Evolutionary conservation across 2,797 vertebrate species (phyloP), one percentile per base, ranked within the genome.

Genomic region (Takifugu rubripes): DNA sequence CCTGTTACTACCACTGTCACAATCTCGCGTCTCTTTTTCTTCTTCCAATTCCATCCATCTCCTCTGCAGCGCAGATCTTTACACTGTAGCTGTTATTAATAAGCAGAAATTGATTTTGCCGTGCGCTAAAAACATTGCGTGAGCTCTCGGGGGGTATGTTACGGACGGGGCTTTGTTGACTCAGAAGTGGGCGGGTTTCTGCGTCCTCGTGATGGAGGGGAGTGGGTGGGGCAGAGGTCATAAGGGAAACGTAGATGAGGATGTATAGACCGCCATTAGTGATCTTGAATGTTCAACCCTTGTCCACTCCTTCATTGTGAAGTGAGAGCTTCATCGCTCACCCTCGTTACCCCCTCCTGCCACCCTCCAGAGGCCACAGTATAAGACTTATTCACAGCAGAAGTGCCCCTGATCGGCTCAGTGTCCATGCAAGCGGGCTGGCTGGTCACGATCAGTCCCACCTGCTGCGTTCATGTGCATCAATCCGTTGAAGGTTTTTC

Each of bases 41-140:
- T 72, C 63, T 68, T 79, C 64, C 69, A 70, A 24, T 74, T 82
- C 68, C 71, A 84, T 82, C 79, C 75, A 76, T 74, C 76, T 72
- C 70, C 46, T 40, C 61, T 5, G 43, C 66, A 49, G 63, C 60
- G 15, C 79, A 66, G 80, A 94, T 92, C 95, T 95, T 95, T 94
- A 94, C 87, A 90, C 81, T 75, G 81, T 89, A 90, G 90, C 90
- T 93, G 90, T 90, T 91, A 92, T 93, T 84, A 88, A 94, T 92
- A 93, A 92, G 87, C 80, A 78, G 60, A 85, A 87, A 94, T 92
- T 90, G 92, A 95, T 95, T 94, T 91, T 78, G 76, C 77, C 1
- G 60, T 79, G 86, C 88, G 77, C 86, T 91, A 84, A 91, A 66
- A 93, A 90, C 89, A 90, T 93, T 88, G 89, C 87, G 72, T 70